phyloP scores from a whole-genome alignment of 2,888 invertebrate species.

The Pterostichus madidus region DNA sequence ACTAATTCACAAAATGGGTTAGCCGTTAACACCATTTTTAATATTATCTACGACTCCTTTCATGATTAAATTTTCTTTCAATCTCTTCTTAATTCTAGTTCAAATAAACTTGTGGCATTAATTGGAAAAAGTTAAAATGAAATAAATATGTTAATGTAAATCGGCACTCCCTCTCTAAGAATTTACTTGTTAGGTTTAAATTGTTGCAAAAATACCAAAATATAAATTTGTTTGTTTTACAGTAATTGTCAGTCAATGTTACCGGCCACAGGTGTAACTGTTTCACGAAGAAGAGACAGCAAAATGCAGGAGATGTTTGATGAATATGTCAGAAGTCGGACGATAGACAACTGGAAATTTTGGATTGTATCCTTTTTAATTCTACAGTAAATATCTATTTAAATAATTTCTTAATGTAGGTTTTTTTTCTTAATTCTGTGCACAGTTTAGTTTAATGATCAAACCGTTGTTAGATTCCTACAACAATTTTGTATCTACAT shows the following conservation, averaged over 20 bases:
- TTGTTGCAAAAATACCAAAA: constrained; percentile 26
- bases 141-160: not conserved
- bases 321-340: constrained; percentile 91
- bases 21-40: too few relatives aligned
- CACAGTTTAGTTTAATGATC: constrained; percentile 94
- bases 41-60: too few relatives aligned
- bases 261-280: constrained; percentile 97
- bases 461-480: constrained; percentile 94
- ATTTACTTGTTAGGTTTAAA: not conserved
- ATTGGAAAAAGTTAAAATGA: not conserved
- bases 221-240: constrained; percentile 71
- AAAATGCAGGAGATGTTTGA: constrained; percentile 97
- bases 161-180: too few relatives aligned
- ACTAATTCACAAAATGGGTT: too few relatives aligned
- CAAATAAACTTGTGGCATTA: too few relatives aligned
- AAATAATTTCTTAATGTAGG: constrained; percentile 60
- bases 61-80: too few relatives aligned
- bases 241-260: constrained; percentile 96
- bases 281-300: constrained; percentile 92
- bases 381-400: constrained; percentile 17
- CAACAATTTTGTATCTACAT: constrained; percentile 94
- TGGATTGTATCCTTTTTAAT: constrained; percentile 94
- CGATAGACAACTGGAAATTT: constrained; percentile 97
- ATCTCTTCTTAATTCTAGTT: too few relatives aligned
- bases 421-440: constrained; percentile 76